A percentile compares a stretch with the other conserved stretches of the same genome.
Evolutionary conservation across 1,140 invertebrate species (phyloP).

Genomic region (Hylaeus anthracinus): DNA sequence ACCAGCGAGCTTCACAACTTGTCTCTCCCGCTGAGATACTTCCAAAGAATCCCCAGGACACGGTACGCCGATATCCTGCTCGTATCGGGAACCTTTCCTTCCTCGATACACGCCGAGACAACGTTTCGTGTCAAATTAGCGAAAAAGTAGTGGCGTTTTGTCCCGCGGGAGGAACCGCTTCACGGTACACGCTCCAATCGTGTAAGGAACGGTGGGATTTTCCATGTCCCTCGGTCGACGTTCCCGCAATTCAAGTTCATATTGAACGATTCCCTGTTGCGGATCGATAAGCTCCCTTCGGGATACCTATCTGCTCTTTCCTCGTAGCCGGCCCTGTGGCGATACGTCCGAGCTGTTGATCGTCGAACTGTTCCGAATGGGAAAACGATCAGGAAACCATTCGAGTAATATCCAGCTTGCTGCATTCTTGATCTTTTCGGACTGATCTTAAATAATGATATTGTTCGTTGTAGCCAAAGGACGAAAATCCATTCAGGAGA

Average conservation of each 20-base stretch:
- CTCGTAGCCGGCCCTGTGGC: constrained; percentile 1
- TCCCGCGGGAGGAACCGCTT: constrained; percentile 56
- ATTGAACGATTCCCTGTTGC: constrained; percentile 54
- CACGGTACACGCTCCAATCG: constrained; percentile 55
- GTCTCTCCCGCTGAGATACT: constrained; percentile 13
- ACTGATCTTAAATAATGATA: too few relatives aligned
- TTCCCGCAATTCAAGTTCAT: constrained; percentile 62
- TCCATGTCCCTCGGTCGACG: constrained; percentile 44
- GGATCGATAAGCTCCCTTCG: constrained; percentile 50
- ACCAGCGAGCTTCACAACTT: constrained; percentile 4
- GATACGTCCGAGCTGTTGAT: background rate
- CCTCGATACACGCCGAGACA: constrained; percentile 50
- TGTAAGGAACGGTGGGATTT: constrained; percentile 61
- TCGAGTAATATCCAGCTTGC: too few relatives aligned
- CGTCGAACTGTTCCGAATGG: too few relatives aligned
- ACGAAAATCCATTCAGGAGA: too few relatives aligned
- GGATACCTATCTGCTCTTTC: background rate
- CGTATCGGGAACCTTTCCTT: constrained; percentile 21
- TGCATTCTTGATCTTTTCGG: too few relatives aligned
- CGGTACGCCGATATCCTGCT: constrained; percentile 32
- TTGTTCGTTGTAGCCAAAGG: too few relatives aligned
- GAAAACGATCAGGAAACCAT: too few relatives aligned
- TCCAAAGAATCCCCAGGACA: constrained; percentile 48
- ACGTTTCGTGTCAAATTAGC: constrained; percentile 68
- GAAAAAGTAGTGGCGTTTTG: constrained; percentile 63